These are phyloP conservation scores for Rugalucina vietnamica DNA, from an alignment of 2,888 invertebrate species.

Conservation along the genomic window DNA sequence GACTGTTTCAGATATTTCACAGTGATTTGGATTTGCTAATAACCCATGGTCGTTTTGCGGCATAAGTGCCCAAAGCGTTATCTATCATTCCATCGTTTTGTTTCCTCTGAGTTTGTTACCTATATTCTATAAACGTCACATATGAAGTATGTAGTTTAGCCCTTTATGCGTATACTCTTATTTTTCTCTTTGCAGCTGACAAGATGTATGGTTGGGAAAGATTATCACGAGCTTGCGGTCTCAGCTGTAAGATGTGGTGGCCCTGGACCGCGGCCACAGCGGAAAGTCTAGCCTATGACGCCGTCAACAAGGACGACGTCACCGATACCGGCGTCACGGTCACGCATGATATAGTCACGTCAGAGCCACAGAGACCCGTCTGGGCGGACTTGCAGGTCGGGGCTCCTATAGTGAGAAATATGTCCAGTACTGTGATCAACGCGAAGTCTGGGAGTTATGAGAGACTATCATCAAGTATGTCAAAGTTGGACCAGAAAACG, in stretches of 20 bases:
- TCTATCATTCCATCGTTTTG: no score
- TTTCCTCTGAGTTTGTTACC: no score
- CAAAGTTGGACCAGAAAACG: constrained; percentile 15
- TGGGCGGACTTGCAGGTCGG: constrained; percentile 51
- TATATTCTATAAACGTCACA: no score
- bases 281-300: constrained; percentile 44
- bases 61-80: no score
- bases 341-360: constrained; percentile 24
- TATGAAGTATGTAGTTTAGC: no score
- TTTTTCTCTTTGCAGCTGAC: background rate
- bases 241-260: constrained; percentile 58
- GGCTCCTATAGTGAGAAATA: constrained; percentile 57
- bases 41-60: no score
- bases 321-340: constrained; percentile 13
- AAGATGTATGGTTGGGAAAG: constrained; percentile 61
- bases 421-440: constrained; percentile 49
- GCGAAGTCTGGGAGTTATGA: constrained; percentile 31
- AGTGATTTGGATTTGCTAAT: no score
- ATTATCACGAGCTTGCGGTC: constrained; percentile 48
- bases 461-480: constrained; percentile 14
- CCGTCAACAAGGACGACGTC: constrained; percentile 44
- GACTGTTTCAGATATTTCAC: no score
- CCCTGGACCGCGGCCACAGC: constrained; percentile 32
- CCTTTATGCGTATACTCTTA: no score
- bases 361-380: constrained; percentile 54